phyloP scores from a whole-genome alignment of 2,797 vertebrate species.

The Oophaga sylvatica region DNA sequence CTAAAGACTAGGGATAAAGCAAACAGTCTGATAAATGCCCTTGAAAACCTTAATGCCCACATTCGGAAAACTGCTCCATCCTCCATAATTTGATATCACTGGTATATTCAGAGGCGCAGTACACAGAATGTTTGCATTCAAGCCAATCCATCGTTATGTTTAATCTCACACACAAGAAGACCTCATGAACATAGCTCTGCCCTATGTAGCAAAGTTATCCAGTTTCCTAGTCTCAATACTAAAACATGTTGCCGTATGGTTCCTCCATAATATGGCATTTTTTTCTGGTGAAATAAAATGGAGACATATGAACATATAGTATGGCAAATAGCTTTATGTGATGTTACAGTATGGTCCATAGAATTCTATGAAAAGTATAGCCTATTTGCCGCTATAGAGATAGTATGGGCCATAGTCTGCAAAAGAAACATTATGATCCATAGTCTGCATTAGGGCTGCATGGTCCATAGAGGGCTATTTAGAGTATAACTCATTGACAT shows the following conservation, averaged over 20 bases:
- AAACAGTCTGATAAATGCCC: slow-evolving; percentile 68
- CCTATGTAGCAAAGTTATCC: background rate
- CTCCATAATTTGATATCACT: background rate
- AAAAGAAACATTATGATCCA: too few relatives aligned
- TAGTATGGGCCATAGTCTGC: too few relatives aligned
- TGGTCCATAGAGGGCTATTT: too few relatives aligned
- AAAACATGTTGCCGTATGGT: background rate
- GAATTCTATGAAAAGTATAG: too few relatives aligned
- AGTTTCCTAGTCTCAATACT: too few relatives aligned
- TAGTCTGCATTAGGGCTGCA: too few relatives aligned
- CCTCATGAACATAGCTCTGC: background rate
- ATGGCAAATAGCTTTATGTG: background rate
- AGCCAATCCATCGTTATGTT: background rate
- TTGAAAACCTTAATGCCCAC: slow-evolving; percentile 45
- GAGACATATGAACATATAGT: background rate
- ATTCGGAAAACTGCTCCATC: background rate
- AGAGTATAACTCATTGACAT: too few relatives aligned
- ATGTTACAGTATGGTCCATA: too few relatives aligned
- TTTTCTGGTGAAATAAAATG: background rate
- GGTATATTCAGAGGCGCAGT: background rate
- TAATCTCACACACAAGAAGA: background rate
- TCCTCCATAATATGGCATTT: background rate
- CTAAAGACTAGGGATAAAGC: slow-evolving; percentile 62
- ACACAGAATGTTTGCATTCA: background rate
- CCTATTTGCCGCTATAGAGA: too few relatives aligned